Conservation (phyloP, 2,888 invertebrate species). For the Drosophila gaucha region DNA sequence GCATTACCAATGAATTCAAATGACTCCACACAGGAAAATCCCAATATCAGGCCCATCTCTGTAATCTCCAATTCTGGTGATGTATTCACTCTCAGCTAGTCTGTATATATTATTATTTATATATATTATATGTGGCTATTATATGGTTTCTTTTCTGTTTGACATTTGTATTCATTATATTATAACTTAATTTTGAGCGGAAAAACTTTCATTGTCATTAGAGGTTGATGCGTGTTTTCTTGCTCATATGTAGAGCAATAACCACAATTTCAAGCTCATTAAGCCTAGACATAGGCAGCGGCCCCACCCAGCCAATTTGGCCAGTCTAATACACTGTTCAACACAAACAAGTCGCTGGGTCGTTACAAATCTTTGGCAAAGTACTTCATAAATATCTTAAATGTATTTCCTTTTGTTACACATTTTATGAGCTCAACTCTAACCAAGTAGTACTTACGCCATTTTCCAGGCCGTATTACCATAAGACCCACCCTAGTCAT, state of each 20-base stretch:
- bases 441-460: conserved; percentile 52
- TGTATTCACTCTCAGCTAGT: background rate
- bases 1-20: too few relatives aligned
- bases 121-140: background rate
- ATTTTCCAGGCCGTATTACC: conserved; percentile 41
- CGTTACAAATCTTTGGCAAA: conserved; percentile 65
- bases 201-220: conserved; percentile 19
- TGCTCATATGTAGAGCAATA: conserved; percentile 33
- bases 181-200: conserved; percentile 5
- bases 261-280: conserved; percentile 53
- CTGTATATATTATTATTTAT: background rate
- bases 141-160: background rate
- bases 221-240: conserved; percentile 19
- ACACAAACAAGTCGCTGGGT: conserved; percentile 31
- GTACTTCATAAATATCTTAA: conserved; percentile 77
- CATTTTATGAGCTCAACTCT: conserved; percentile 48
- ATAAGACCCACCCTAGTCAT: background rate
- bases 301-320: conserved; percentile 29
- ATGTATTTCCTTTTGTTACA: conserved; percentile 75
- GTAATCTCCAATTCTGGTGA: too few relatives aligned
- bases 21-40: too few relatives aligned
- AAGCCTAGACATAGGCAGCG: conserved; percentile 32
- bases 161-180: conserved; percentile 4
- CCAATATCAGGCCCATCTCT: too few relatives aligned
- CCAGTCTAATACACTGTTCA: conserved; percentile 13